phyloP scores from a whole-genome alignment of 2,888 invertebrate species.

The Sialis fuliginosa region DNA sequence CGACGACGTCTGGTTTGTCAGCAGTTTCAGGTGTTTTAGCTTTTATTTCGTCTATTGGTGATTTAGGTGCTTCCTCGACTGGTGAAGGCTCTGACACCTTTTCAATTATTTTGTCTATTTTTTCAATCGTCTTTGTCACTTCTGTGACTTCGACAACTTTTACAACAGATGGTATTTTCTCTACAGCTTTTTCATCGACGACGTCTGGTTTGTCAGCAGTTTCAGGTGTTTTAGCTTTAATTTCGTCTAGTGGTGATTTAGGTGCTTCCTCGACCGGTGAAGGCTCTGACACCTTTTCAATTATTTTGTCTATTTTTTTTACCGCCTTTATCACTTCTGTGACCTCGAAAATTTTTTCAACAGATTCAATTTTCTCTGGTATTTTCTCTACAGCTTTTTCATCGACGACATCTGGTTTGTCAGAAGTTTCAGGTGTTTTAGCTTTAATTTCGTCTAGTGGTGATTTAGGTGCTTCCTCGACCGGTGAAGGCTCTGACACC shows the following conservation, averaged over 20 bases:
- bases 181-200: not conserved
- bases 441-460: not conserved
- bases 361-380: slow-evolving; percentile 5
- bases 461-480: not conserved
- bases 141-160: not conserved
- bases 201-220: not conserved
- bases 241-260: not conserved
- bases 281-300: slow-evolving; percentile 3
- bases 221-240: slow-evolving; percentile 2
- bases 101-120: slow-evolving; percentile 2
- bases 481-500: not conserved
- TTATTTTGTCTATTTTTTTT: slow-evolving; percentile 10
- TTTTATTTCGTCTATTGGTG: not conserved
- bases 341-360: slow-evolving; percentile 9
- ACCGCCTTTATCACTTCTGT: slow-evolving; percentile 4
- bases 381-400: not conserved
- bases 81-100: not conserved
- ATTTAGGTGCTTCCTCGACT: not conserved
- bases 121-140: slow-evolving; percentile 6
- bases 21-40: not conserved
- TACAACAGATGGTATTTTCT: not conserved
- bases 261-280: slow-evolving; percentile 5
- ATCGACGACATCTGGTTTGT: not conserved
- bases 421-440: not conserved
- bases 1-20: no score